Evolutionary conservation across 2,888 invertebrate genomes (phyloP), one percentile per base, ranked within the genome.

Genomic region (Pyrrhia umbra): DNA sequence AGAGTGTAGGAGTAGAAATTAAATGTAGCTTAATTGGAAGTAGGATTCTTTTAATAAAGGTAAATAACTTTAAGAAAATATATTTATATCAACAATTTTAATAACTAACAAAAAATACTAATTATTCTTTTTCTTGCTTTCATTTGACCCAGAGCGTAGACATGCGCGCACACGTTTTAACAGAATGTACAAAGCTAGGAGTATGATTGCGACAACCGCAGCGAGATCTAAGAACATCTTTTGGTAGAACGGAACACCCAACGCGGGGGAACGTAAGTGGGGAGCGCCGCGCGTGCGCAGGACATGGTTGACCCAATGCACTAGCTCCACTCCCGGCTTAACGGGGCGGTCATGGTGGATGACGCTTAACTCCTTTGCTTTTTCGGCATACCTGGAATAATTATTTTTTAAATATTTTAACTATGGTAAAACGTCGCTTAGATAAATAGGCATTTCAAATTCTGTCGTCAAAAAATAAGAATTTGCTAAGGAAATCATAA

Each of bases 231-330:
- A 39, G 46, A 77, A 83, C 2, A 95, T 91, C 56, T 75, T 81
- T 55, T 83, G 79, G 71, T 85, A 85, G 40, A 71, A 62, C 3
- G 83, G 77, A 16, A 83, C 34, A 45, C 69, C 18, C 2, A 81
- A 15, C 4, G 77, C 82, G 6, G 77, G 79, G 2, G 83, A 82
- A 15, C 82, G 80, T 5, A 93, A 81, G 77, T 96, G 90, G 8
- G 90, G 92, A 1, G 95, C 95, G 0, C 96, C 96, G 25, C 92
- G 87, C 1, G 96, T 95, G 55, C 92, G 88, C 2, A 94, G 94
- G 9, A 96, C 95, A 84, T 96, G 96, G 84, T 96, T 96, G 39
- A 96, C 94, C 96, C 96, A 96, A 90, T 95, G 96, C 43, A 95
- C 88, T 25, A 96, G 95, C 9, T 95, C 95, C 18, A 95, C 95